phyloP scores from a whole-genome alignment of 2,797 vertebrate species.

The Periparus ater region DNA sequence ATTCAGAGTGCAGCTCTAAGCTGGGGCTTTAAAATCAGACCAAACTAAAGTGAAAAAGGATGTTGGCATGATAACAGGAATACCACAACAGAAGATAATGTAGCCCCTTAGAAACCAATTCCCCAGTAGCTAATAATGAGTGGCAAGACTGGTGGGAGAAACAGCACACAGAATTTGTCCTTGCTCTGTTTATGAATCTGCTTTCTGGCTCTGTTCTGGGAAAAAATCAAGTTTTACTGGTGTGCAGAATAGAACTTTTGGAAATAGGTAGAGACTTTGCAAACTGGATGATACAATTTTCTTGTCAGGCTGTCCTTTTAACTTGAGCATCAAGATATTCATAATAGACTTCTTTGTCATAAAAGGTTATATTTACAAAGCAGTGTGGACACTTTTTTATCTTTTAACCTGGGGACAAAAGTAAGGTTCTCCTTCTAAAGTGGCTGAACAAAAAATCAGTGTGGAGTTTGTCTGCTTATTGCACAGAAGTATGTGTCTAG shows the following conservation, averaged over 20 bases:
- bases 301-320: conserved; percentile 23
- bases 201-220: background rate
- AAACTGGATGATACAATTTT: background rate
- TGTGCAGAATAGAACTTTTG: background rate
- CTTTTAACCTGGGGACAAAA: background rate
- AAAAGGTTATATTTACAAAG: background rate
- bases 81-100: background rate
- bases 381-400: background rate
- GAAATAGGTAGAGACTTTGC: background rate
- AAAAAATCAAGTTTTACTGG: background rate
- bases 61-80: background rate
- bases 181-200: background rate
- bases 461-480: background rate
- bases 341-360: background rate
- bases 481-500: background rate
- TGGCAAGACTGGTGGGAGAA: background rate
- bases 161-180: background rate
- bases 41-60: background rate
- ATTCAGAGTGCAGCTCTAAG: background rate
- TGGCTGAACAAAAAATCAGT: background rate
- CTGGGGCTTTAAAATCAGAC: background rate
- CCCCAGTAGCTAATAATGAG: background rate
- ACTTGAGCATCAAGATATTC: background rate
- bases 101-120: background rate
- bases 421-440: background rate